phyloP scores from a whole-genome alignment of 2,888 invertebrate genomes.

The Leucozona laternaria region DNA sequence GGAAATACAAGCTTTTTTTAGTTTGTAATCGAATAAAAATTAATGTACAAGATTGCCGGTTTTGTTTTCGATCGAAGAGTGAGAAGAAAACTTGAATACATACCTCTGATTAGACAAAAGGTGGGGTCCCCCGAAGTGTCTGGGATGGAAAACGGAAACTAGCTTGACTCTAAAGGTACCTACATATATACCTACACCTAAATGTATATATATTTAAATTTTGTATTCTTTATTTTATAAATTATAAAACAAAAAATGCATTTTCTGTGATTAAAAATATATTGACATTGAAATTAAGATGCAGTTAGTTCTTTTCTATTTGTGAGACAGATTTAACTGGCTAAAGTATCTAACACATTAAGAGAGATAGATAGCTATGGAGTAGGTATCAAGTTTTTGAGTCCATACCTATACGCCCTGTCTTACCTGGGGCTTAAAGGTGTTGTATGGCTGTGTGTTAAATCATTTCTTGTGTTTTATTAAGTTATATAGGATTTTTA shows the following conservation, averaged over 20 bases:
- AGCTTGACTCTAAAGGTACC: conserved; percentile 49
- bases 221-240: conserved; percentile 29
- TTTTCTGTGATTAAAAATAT: conserved; percentile 53
- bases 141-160: conserved; percentile 39
- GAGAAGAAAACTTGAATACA: not conserved
- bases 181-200: not conserved
- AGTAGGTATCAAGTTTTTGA: conserved; percentile 49
- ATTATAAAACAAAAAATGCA: conserved; percentile 25
- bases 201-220: conserved; percentile 67
- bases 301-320: conserved; percentile 57
- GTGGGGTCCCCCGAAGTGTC: conserved; percentile 46
- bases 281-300: conserved; percentile 67
- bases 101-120: conserved; percentile 10
- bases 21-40: conserved; percentile 65
- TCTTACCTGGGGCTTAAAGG: conserved; percentile 9
- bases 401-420: not conserved
- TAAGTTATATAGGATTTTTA: conserved; percentile 62
- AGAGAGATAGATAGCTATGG: conserved; percentile 8
- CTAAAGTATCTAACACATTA: conserved; percentile 24
- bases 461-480: conserved; percentile 54
- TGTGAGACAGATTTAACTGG: conserved; percentile 34
- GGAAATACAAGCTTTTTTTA: conserved; percentile 22
- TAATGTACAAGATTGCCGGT: conserved; percentile 42
- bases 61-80: not conserved
- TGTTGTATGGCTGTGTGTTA: conserved; percentile 44